phyloP scores from a whole-genome alignment of 1,140 invertebrate species.

The Diprion similis region DNA sequence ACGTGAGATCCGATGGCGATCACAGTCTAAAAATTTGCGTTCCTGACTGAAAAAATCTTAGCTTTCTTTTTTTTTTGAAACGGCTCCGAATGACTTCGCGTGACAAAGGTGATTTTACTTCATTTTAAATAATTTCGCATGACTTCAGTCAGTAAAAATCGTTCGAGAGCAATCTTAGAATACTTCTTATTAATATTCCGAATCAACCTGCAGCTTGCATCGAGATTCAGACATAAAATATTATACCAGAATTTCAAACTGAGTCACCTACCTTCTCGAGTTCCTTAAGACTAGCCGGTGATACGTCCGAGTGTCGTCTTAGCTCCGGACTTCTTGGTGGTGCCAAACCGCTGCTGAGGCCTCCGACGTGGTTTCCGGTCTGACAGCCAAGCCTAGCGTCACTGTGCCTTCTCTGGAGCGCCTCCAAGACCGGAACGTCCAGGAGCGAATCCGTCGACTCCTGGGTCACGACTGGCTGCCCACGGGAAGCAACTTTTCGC shows the following conservation, averaged over 20 bases:
- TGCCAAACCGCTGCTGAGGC: slow-evolving; percentile 66
- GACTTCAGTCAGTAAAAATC: no score
- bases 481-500: slow-evolving; percentile 77
- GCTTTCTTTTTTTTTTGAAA: no score
- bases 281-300: slow-evolving; percentile 82
- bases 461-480: slow-evolving; percentile 70
- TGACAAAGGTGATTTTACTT: no score
- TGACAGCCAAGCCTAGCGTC: slow-evolving; percentile 74
- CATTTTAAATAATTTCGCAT: no score
- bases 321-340: slow-evolving; percentile 81
- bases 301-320: slow-evolving; percentile 81
- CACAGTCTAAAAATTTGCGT: no score
- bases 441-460: slow-evolving; percentile 82
- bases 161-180: slow-evolving; percentile 23
- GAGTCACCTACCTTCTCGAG: slow-evolving; percentile 76
- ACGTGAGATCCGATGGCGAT: no score
- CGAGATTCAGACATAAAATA: background rate
- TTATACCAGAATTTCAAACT: background rate
- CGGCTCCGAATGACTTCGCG: no score
- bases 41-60: no score
- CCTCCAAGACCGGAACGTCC: slow-evolving; percentile 78
- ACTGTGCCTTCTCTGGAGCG: slow-evolving; percentile 77
- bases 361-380: slow-evolving; percentile 53
- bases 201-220: background rate
- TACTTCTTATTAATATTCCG: slow-evolving; percentile 7